Base-by-base conservation (phyloP, 1,140 invertebrate species). In the Tenebrio molitor region DNA sequence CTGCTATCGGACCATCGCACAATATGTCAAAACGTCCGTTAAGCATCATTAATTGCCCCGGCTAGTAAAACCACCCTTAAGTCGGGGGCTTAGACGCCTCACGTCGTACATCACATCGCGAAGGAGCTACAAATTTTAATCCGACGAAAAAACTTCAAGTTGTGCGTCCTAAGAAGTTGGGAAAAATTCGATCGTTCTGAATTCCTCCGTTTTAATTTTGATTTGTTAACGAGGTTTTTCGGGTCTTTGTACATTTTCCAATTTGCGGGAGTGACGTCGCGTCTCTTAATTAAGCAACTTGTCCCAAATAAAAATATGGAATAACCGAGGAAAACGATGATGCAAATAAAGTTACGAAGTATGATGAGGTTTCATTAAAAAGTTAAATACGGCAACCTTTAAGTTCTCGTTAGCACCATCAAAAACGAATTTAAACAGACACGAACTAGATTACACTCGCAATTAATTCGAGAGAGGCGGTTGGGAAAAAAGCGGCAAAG, bases 321-420 rank as follows among this genome's bases (percentile, higher is more conserved):
- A 29, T 69, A 69, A 42, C 69, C 25, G 50, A 29, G 17, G 23
- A 36, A 71, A 16, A 34, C 42, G 42, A n/a, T n/a, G 42, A 50
- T 65, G 50, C 50, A 29, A 25, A 58, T 58, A 25, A 71, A 71
- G 41, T 65, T 65, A 34, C 1, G 44, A 74, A 71, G 68, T 74
- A 58, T 39, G 69, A 74, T 41, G 63, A 69, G 34, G 62, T 69
- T 74, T 74, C 68, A 74, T 74, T 74, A 74, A 70, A 74, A 74
- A 74, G 72, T 74, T 74, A 74, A 74, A 53, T 74, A 65, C 63
- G 34, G 39, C 50, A 53, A 71, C 53, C 36, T 69, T 74, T 64
- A 63, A 65, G 41, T 62, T 58, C 63, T 64, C 69, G 21, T 74
- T 74, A 70, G 42, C 46, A 71, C 63, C 72, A 73, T 69, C 72